These are phyloP conservation scores for Chrysopa pallens DNA, from an alignment of 1,140 invertebrate genomes.

Conservation along the genomic window DNA sequence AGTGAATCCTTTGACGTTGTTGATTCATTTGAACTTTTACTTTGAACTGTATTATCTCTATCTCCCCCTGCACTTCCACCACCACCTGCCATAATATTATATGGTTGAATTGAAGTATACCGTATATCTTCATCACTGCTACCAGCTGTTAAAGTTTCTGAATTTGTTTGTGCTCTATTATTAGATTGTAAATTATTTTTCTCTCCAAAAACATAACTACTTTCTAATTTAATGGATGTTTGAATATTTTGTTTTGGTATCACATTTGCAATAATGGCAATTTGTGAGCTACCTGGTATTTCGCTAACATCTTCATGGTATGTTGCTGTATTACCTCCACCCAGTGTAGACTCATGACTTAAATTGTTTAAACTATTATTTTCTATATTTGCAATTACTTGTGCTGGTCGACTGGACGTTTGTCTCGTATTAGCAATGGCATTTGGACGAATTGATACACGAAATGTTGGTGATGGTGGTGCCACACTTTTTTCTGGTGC, in stretches of 20 bases:
- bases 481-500: conserved; percentile 54
- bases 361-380: conserved; percentile 15
- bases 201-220: not conserved
- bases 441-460: conserved; percentile 17
- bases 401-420: conserved; percentile 15
- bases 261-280: not conserved
- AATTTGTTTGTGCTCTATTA: not conserved
- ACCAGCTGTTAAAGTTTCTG: not conserved
- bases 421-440: conserved; percentile 9
- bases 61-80: no score
- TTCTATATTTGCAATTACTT: conserved; percentile 41
- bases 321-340: not conserved
- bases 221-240: not conserved
- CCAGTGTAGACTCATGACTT: not conserved
- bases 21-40: not conserved
- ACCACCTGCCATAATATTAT: no score
- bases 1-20: not conserved
- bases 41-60: not conserved
- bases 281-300: not conserved
- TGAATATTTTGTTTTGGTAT: not conserved
- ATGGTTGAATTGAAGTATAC: not conserved
- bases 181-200: not conserved
- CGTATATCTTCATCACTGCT: not conserved
- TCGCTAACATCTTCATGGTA: not conserved
- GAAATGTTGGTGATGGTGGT: conserved; percentile 30